Conservation (phyloP, 2,113 vertebrate genomes). For the Hemiprocne comata region DNA sequence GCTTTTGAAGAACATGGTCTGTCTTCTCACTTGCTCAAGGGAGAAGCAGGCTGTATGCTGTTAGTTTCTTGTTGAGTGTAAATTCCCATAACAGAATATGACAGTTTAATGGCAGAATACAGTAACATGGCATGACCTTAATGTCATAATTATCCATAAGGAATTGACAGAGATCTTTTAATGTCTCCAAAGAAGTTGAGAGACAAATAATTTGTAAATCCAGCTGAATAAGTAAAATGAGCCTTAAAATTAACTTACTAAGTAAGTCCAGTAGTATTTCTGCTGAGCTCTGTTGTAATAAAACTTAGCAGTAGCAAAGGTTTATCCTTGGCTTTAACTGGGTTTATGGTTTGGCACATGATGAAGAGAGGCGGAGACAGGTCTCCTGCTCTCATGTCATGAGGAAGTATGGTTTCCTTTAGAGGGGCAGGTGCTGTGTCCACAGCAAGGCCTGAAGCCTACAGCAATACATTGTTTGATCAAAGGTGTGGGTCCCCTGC, state of each 20-base stretch:
- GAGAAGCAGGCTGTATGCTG: background rate
- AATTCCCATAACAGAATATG: background rate
- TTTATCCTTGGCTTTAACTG: background rate
- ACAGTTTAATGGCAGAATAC: constrained; percentile 8
- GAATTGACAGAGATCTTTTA: background rate
- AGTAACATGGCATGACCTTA: background rate
- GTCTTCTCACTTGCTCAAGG: background rate
- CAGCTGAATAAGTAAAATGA: background rate
- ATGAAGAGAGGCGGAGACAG: background rate
- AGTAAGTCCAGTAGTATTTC: background rate
- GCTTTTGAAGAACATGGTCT: background rate
- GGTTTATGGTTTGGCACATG: background rate
- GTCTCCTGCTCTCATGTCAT: background rate
- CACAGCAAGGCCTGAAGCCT: background rate
- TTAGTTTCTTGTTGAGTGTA: background rate
- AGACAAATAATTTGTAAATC: background rate
- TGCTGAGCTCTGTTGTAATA: background rate
- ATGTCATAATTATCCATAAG: constrained; percentile 31
- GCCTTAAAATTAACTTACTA: background rate
- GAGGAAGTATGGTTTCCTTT: background rate
- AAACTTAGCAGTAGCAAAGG: background rate
- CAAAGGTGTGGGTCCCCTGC: background rate
- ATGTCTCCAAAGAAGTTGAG: constrained; percentile 20
- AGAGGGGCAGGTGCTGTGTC: background rate
- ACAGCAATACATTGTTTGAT: background rate